Evolutionary conservation across 2,797 vertebrate genomes (phyloP).

Genomic region (Triplophysa bombifrons): DNA sequence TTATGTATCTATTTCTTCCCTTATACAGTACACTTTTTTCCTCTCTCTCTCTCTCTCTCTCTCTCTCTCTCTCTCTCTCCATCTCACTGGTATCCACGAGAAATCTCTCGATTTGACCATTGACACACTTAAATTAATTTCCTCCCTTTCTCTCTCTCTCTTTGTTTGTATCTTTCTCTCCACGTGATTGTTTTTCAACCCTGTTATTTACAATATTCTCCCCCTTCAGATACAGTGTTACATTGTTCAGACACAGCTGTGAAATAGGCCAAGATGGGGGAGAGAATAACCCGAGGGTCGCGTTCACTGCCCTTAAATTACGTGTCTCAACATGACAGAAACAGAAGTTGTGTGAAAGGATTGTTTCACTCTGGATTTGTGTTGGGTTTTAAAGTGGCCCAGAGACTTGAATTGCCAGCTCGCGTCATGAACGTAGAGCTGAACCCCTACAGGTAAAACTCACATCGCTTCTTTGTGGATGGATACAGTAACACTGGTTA

Average conservation of each 20-base stretch:
- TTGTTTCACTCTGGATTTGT: slow-evolving; percentile 76
- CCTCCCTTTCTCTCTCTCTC: slow-evolving; percentile 29
- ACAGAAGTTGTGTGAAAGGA: slow-evolving; percentile 73
- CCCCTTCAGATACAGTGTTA: slow-evolving; percentile 53
- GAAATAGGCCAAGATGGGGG: slow-evolving; percentile 52
- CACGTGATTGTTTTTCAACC: slow-evolving; percentile 56
- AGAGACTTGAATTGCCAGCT: slow-evolving; percentile 60
- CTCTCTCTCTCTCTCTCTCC: slow-evolving; percentile 37
- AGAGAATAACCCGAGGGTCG: slow-evolving; percentile 73
- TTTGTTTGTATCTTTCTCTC: slow-evolving; percentile 7
- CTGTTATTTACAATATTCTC: slow-evolving; percentile 59
- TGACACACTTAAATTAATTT: slow-evolving; percentile 58
- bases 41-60: slow-evolving; percentile 45
- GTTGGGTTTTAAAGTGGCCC: slow-evolving; percentile 68
- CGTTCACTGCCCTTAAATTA: slow-evolving; percentile 78
- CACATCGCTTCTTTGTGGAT: slow-evolving; percentile 28
- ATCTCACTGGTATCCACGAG: slow-evolving; percentile 51
- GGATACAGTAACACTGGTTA: slow-evolving; percentile 20
- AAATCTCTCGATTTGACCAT: slow-evolving; percentile 64
- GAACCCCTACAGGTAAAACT: slow-evolving; percentile 54
- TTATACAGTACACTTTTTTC: slow-evolving; percentile 46
- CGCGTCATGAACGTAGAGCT: slow-evolving; percentile 39
- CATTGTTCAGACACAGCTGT: slow-evolving; percentile 73
- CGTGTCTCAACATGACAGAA: slow-evolving; percentile 77
- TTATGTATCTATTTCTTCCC: slow-evolving; percentile 64